These are phyloP conservation scores for Prochilodus magdalenae DNA, from an alignment of 2,113 vertebrate genomes.

Conservation along the genomic window DNA sequence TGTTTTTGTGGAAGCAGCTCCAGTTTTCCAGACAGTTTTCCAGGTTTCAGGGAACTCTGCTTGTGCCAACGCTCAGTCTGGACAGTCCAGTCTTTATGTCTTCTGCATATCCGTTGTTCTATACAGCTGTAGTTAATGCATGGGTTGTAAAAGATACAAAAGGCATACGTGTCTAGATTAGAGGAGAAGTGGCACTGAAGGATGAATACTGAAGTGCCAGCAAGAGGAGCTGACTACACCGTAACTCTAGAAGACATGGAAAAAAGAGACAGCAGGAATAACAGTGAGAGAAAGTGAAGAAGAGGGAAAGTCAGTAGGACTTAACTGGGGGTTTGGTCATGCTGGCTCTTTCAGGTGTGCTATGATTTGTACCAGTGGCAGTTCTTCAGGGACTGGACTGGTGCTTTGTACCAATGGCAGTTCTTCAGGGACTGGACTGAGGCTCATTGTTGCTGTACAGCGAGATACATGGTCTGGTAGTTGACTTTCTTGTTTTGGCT, in stretches of 20 bases:
- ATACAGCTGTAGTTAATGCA: too few relatives aligned
- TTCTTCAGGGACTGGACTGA: too few relatives aligned
- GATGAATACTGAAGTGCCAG: not conserved
- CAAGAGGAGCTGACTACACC: too few relatives aligned
- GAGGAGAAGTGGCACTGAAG: not conserved
- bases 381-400: too few relatives aligned
- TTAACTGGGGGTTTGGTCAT: not conserved
- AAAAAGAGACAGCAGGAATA: not conserved
- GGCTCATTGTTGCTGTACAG: too few relatives aligned
- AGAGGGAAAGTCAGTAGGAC: not conserved
- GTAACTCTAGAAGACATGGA: not conserved
- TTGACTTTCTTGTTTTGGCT: not conserved
- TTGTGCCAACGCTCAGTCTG: too few relatives aligned
- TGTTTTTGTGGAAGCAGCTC: too few relatives aligned
- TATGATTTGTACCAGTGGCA: not conserved
- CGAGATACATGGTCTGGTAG: not conserved
- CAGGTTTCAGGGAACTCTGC: too few relatives aligned
- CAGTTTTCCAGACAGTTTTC: too few relatives aligned
- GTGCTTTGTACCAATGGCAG: too few relatives aligned
- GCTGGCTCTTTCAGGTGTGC: not conserved
- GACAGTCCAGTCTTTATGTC: too few relatives aligned
- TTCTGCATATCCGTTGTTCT: too few relatives aligned
- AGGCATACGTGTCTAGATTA: not conserved
- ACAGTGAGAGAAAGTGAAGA: not conserved
- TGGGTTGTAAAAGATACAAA: not conserved